Percentiles rank a stretch among this genome's conserved stretches.
These are phyloP conservation scores for Drosophila equinoxialis DNA, from an alignment of 1,140 invertebrate genomes.

Conservation along the genomic window DNA sequence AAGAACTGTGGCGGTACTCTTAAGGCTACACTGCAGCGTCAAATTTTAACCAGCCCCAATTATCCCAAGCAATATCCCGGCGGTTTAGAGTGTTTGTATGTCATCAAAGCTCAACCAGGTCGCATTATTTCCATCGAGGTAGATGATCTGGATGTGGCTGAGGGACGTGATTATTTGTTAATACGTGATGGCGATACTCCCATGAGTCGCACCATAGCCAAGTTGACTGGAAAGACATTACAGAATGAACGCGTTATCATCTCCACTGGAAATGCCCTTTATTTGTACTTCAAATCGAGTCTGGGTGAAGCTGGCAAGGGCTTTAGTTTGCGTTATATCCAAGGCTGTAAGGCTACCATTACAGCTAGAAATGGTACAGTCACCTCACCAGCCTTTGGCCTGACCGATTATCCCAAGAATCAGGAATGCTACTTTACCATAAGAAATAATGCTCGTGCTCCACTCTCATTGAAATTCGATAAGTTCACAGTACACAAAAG, in stretches of 20 bases:
- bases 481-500: constrained; percentile 93
- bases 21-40: constrained; percentile 91
- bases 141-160: constrained; percentile 94
- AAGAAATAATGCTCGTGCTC: constrained; percentile 91
- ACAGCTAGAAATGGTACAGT: constrained; percentile 92
- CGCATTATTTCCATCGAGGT: constrained; percentile 95
- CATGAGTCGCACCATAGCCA: constrained; percentile 91
- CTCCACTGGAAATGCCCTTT: constrained; percentile 94
- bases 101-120: constrained; percentile 93
- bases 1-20: constrained; percentile 94
- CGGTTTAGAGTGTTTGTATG: constrained; percentile 96
- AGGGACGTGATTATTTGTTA: constrained; percentile 93
- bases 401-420: constrained; percentile 94
- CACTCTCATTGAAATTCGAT: constrained; percentile 94
- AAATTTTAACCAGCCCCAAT: constrained; percentile 93
- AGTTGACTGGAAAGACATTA: constrained; percentile 90
- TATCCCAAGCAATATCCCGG: constrained; percentile 96
- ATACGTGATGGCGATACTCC: constrained; percentile 95
- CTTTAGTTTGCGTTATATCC: constrained; percentile 95
- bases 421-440: constrained; percentile 95
- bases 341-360: constrained; percentile 93
- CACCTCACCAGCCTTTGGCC: constrained; percentile 92
- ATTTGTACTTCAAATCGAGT: constrained; percentile 96
- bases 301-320: constrained; percentile 93
- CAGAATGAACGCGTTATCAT: constrained; percentile 94